phyloP scores from a whole-genome alignment of 2,797 vertebrate species.

The Enteromius thamalakanensis region DNA sequence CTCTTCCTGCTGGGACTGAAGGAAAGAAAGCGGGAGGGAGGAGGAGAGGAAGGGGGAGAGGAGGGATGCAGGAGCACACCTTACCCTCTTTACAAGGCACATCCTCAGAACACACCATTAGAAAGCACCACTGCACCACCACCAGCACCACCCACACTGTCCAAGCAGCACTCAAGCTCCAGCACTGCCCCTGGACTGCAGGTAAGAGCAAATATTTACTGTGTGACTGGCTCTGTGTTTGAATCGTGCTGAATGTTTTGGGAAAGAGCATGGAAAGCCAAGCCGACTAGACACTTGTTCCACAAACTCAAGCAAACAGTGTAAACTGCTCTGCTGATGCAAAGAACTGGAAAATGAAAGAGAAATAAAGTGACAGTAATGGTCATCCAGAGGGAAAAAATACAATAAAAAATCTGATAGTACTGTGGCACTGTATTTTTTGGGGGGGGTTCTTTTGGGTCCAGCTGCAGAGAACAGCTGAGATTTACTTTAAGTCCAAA shows the following conservation, averaged over 20 bases:
- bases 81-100: conserved; percentile 75
- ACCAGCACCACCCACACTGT: conserved; percentile 63
- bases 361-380: conserved; percentile 9
- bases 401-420: background rate
- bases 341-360: conserved; percentile 31
- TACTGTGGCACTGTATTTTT: background rate
- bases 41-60: conserved; percentile 60
- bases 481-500: conserved; percentile 9
- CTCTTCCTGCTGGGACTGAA: conserved; percentile 62
- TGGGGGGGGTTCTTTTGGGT: background rate
- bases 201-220: conserved; percentile 60
- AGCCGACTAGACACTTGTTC: conserved; percentile 72
- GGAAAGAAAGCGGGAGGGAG: conserved; percentile 55
- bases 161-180: conserved; percentile 63
- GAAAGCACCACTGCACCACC: conserved; percentile 51
- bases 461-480: conserved; percentile 13
- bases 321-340: conserved; percentile 64
- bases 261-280: conserved; percentile 62
- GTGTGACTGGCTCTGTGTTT: conserved; percentile 45
- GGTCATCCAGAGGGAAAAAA: background rate
- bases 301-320: conserved; percentile 73
- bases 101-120: conserved; percentile 67
- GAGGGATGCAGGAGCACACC: conserved; percentile 81
- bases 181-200: conserved; percentile 61
- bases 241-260: conserved; percentile 51